These are phyloP conservation scores for Euplagia quadripunctaria DNA, from an alignment of 2,888 invertebrate genomes.

Conservation along the genomic window DNA sequence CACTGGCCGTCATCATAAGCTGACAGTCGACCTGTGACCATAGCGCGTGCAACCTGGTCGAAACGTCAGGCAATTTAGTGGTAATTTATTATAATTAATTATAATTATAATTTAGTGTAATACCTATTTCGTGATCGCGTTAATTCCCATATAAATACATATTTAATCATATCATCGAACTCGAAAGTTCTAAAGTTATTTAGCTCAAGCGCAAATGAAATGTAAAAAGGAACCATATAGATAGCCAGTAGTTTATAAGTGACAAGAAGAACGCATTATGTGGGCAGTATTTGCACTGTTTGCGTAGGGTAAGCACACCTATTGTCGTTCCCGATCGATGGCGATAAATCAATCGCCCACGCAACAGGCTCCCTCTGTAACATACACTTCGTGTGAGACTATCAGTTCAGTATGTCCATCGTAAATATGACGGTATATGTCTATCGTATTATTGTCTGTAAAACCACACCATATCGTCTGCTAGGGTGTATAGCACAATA, in stretches of 20 bases:
- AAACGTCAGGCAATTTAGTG: no score
- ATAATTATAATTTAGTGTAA: no score
- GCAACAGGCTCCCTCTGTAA: slow-evolving; percentile 62
- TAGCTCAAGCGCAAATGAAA: slow-evolving; percentile 12
- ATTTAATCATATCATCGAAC: no score
- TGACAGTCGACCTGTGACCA: no score
- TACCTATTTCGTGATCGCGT: no score
- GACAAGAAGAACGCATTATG: slow-evolving; percentile 32
- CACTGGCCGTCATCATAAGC: no score
- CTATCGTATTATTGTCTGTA: slow-evolving; percentile 46
- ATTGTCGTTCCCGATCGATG: slow-evolving; percentile 57
- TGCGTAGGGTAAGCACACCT: slow-evolving; percentile 42
- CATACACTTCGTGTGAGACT: slow-evolving; percentile 36
- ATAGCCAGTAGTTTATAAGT: slow-evolving; percentile 43
- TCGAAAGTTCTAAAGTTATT: no score
- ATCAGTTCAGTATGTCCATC: slow-evolving; percentile 49
- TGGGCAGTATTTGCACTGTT: slow-evolving; percentile 43
- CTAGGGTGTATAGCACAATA: neutral
- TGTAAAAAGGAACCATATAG: slow-evolving; percentile 34
- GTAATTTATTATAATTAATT: no score
- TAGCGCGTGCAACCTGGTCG: no score
- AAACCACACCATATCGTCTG: neutral
- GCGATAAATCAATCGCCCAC: slow-evolving; percentile 79
- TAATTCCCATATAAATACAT: no score
- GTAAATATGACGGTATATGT: slow-evolving; percentile 61